A percentile compares a stretch with the other conserved stretches of the same genome.
These are phyloP conservation scores for Telmatherina bonti DNA, from an alignment of 2,797 vertebrate genomes.

Conservation along the genomic window DNA sequence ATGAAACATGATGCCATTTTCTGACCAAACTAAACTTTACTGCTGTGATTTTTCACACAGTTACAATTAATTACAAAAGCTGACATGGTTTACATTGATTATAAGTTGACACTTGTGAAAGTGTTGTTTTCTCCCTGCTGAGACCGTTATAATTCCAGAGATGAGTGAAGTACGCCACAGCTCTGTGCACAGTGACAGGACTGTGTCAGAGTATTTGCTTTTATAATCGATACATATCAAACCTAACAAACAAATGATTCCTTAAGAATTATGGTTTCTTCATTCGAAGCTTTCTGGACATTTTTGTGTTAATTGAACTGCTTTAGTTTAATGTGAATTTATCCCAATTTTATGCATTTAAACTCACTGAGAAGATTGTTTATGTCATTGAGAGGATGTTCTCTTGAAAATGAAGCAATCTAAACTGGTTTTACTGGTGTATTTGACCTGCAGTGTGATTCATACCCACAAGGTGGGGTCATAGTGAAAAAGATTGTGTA, in stretches of 20 bases:
- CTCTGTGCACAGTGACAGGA: not conserved
- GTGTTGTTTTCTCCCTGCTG: not conserved
- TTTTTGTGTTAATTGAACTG: not conserved
- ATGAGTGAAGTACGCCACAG: not conserved
- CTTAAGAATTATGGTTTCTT: not conserved
- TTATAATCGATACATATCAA: not conserved
- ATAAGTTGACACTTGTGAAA: not conserved
- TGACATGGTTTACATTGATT: not conserved
- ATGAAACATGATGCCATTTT: conserved; percentile 5
- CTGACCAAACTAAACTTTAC: not conserved
- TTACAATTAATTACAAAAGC: not conserved
- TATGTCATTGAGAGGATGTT: not conserved
- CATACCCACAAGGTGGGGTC: conserved; percentile 12
- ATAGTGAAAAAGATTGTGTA: not conserved
- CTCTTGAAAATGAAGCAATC: not conserved
- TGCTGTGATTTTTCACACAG: not conserved
- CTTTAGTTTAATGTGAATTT: not conserved
- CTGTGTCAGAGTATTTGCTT: not conserved
- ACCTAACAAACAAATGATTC: not conserved
- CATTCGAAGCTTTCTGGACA: not conserved
- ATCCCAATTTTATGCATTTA: not conserved
- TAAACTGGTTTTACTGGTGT: not conserved
- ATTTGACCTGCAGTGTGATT: not conserved
- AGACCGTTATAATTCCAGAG: not conserved
- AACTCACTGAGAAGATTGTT: not conserved